These are phyloP conservation scores for Phymatocera aterrima DNA, from an alignment of 2,888 invertebrate genomes.

Conservation along the genomic window DNA sequence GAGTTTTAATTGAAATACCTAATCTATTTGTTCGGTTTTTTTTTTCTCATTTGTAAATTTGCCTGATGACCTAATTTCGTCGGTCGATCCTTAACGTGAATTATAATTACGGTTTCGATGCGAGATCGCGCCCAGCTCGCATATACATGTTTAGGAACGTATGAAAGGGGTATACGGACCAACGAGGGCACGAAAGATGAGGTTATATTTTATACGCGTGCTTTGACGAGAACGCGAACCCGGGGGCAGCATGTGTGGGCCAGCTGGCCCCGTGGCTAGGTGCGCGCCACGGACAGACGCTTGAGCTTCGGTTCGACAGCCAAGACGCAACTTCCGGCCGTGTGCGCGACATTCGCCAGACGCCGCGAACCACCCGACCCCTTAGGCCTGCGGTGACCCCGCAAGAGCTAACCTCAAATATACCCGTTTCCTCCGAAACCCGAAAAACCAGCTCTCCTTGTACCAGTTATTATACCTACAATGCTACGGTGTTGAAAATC, in stretches of 20 bases:
- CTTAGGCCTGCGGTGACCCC: constrained; percentile 27
- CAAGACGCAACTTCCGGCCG: constrained; percentile 69
- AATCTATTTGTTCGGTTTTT: constrained; percentile 54
- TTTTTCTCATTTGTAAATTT: not conserved
- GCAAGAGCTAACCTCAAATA: not conserved
- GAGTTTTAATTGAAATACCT: constrained; percentile 74
- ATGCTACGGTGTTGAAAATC: too few species aligned
- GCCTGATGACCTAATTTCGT: not conserved
- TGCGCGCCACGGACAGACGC: constrained; percentile 43
- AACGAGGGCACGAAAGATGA: constrained; percentile 12
- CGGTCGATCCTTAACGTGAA: constrained; percentile 12
- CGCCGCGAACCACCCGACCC: constrained; percentile 49
- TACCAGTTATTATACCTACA: too few species aligned
- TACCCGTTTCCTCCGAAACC: constrained; percentile 10
- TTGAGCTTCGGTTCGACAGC: constrained; percentile 56
- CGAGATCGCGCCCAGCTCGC: not conserved
- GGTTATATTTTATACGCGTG: not conserved
- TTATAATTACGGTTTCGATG: not conserved
- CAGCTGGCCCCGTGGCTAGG: constrained; percentile 62
- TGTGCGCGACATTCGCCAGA: constrained; percentile 67
- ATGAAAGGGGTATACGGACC: not conserved
- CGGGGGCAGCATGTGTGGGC: constrained; percentile 65
- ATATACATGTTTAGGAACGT: not conserved
- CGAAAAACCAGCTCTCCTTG: not conserved
- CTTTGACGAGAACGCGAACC: constrained; percentile 44